Percentiles rank a stretch among this genome's conserved stretches.
Evolutionary conservation across 2,888 invertebrate genomes (phyloP).

Genomic region (Ormyrus nitidulus): DNA sequence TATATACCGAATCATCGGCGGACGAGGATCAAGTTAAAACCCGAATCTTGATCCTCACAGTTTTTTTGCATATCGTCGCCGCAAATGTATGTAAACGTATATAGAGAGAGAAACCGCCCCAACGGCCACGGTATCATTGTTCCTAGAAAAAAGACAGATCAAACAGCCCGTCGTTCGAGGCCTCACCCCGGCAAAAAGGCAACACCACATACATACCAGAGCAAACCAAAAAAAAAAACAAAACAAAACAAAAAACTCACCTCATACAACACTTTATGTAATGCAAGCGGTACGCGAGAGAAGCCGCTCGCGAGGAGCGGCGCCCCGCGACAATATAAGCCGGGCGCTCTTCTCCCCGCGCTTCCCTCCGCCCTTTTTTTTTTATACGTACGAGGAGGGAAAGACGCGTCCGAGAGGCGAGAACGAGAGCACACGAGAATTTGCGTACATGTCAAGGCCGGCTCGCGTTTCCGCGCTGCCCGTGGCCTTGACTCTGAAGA

Average conservation of each 20-base stretch:
- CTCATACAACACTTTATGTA: not conserved
- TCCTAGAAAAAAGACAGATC: not conserved
- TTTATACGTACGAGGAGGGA: not conserved
- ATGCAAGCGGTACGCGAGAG: no score
- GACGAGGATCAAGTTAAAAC: no score
- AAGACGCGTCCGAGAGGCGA: constrained; percentile 8
- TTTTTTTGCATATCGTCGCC: constrained; percentile 23
- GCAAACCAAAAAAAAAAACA: not conserved
- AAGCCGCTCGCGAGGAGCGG: no score
- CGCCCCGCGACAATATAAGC: not conserved
- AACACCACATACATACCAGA: constrained; percentile 49
- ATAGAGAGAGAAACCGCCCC: constrained; percentile 58
- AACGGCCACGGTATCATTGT: constrained; percentile 59
- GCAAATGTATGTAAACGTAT: constrained; percentile 6
- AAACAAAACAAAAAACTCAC: not conserved
- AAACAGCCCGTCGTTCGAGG: constrained; percentile 53
- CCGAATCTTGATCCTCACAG: no score
- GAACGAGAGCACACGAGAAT: not conserved
- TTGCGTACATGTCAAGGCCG: not conserved
- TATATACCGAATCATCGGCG: no score
- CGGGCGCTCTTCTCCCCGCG: not conserved
- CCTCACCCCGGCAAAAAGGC: constrained; percentile 65
- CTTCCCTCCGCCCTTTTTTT: not conserved
- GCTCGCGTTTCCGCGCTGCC: constrained; percentile 6
- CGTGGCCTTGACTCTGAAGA: constrained; percentile 41